Evolutionary conservation across 92 coral and sea anemone species (phyloP).

Genomic region (Metridium senile): DNA sequence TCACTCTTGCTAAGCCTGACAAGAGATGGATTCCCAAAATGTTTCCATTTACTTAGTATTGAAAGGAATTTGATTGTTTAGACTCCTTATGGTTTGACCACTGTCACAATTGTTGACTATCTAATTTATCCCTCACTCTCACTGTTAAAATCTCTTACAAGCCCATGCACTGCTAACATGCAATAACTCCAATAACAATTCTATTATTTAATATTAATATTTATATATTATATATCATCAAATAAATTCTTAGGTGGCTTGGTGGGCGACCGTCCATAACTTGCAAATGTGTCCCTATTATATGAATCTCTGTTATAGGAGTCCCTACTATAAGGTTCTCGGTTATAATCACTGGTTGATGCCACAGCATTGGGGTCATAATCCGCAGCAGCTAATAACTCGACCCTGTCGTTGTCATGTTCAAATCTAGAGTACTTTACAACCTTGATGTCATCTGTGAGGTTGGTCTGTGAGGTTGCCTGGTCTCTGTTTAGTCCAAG

Average conservation of each 20-base stretch:
- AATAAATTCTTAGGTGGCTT: constrained; percentile 93
- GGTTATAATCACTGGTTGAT: constrained; percentile 47
- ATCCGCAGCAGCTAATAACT: constrained; percentile 82
- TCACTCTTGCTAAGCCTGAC: too few relatives aligned
- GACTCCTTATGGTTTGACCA: too few relatives aligned
- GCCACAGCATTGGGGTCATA: constrained; percentile 61
- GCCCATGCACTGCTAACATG: not conserved
- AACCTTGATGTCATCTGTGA: constrained; percentile 71
- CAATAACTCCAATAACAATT: not conserved
- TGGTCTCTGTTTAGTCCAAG: constrained; percentile 51
- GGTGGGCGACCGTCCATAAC: constrained; percentile 66
- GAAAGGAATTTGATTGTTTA: too few relatives aligned
- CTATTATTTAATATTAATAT: constrained; percentile 28
- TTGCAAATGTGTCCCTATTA: constrained; percentile 43
- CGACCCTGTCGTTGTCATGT: constrained; percentile 83
- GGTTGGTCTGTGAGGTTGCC: constrained; percentile 82
- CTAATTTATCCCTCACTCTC: too few relatives aligned
- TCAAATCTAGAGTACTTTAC: constrained; percentile 78
- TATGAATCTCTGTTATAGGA: constrained; percentile 7
- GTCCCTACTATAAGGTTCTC: constrained; percentile 35
- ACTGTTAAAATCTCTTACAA: not conserved
- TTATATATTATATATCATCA: constrained; percentile 67
- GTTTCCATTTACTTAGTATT: too few relatives aligned
- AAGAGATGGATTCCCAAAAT: too few relatives aligned
- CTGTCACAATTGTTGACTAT: too few relatives aligned